Base-by-base conservation (phyloP, 2,113 vertebrate species). In the Calonectris borealis region DNA sequence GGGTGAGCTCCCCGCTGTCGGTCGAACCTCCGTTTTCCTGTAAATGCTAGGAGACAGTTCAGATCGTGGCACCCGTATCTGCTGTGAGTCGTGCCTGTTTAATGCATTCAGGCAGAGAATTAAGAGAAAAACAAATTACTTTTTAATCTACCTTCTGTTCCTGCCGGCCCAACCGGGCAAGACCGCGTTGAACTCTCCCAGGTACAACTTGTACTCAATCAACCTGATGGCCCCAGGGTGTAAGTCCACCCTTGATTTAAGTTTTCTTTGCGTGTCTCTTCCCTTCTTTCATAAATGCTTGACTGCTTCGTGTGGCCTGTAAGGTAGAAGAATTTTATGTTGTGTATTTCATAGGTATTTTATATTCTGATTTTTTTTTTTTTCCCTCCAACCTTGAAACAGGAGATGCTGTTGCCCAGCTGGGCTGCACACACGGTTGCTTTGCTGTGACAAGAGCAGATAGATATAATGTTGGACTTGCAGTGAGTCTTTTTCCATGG, bases 11-110 rank as follows among this genome's bases (percentile, higher is more conserved):
- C 57, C 6, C 5, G 18, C 54, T 21, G 55, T 32, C 25, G 29
- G 26, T 27, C 32, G 7, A 1, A 19, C 6, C 22, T 6, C 21
- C 21, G 8, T 4, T 17, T 10, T 8, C 51, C 46, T 7, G 3
- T 8, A 3, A 26, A 1, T 4, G 55, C 57, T 9, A 27, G 38
- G 44, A 3, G 42, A 2, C 29, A 0, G 20, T 24, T 52, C 7
- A 1, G 1, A 4, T 8, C 21, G 25, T 3, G 77, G 21, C 24
- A 7, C 14, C 46, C 13, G 2, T 4, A 0, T 10, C 26, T 38
- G 0, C 13, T 9, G 11, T 1, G 16, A 19, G 38, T 12, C 25
- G 10, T 10, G 66, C 16, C 26, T 20, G 61, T 4, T 71, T 20
- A 14, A 16, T 6, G 21, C 72, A 0, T 60, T 57, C 65, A 16